Percentiles rank a stretch among this genome's conserved stretches.
Evolutionary conservation across 2,113 vertebrate genomes (phyloP).

Genomic region (Strix aluco): DNA sequence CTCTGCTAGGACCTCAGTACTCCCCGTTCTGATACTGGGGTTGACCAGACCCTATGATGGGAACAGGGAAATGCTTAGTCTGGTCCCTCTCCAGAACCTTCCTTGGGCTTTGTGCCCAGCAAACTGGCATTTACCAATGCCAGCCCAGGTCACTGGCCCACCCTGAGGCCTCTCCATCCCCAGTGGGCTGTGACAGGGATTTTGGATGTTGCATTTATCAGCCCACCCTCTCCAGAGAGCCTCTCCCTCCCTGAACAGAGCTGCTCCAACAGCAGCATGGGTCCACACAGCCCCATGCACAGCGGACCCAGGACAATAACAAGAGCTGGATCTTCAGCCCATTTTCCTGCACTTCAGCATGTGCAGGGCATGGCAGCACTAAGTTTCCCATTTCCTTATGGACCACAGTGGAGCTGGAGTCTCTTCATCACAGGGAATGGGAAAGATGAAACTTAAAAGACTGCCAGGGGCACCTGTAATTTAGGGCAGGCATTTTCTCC

Average conservation of each 20-base stretch:
- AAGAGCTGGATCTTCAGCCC: neutral
- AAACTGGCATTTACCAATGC: neutral
- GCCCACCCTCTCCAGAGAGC: neutral
- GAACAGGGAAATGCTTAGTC: neutral
- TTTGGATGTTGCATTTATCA: neutral
- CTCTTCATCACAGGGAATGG: neutral
- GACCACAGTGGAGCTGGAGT: neutral
- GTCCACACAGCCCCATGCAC: neutral
- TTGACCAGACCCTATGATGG: neutral
- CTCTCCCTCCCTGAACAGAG: neutral
- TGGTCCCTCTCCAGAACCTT: fast-evolving
- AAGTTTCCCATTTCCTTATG: neutral
- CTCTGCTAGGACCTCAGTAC: neutral
- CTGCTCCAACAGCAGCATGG: neutral
- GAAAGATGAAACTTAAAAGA: neutral
- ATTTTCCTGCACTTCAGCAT: neutral
- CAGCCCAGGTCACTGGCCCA: neutral
- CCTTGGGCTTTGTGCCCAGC: neutral
- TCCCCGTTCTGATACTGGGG: neutral
- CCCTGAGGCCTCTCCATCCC: neutral
- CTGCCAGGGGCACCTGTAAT: neutral
- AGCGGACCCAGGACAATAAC: neutral
- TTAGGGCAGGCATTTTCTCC: neutral
- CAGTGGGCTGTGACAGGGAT: neutral
- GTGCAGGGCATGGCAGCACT: neutral